Evolutionary conservation across 2,888 invertebrate species (phyloP).

Genomic region (Linnaemya vulpina): DNA sequence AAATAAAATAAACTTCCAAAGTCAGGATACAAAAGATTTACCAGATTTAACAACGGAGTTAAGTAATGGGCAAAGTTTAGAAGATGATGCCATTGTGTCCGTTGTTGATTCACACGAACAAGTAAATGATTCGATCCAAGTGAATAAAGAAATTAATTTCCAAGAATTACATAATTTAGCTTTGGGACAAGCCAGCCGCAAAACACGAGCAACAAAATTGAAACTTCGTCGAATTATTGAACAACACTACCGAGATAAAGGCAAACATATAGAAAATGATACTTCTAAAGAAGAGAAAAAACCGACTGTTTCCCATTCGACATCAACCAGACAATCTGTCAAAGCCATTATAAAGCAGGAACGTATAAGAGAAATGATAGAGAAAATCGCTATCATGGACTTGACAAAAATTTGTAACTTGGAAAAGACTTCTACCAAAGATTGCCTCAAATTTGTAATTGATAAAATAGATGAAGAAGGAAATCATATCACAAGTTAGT

Average conservation of each 20-base stretch:
- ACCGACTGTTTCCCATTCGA: neutral
- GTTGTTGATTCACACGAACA: constrained; percentile 56
- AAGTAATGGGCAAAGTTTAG: constrained; percentile 47
- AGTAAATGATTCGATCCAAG: constrained; percentile 35
- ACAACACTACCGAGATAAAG: constrained; percentile 80
- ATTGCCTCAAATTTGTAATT: constrained; percentile 83
- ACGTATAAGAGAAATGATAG: constrained; percentile 83
- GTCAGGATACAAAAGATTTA: neutral
- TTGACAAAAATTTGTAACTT: constrained; percentile 83
- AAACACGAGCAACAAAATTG: constrained; percentile 79
- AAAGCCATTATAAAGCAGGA: constrained; percentile 82
- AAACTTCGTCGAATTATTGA: constrained; percentile 80
- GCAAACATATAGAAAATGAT: constrained; percentile 79
- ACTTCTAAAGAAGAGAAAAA: constrained; percentile 72
- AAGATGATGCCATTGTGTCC: constrained; percentile 75
- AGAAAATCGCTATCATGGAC: constrained; percentile 83
- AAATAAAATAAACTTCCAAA: neutral
- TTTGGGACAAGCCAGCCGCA: constrained; percentile 77
- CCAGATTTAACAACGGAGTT: constrained; percentile 1
- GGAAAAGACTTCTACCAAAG: constrained; percentile 83
- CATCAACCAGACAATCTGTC: constrained; percentile 75
- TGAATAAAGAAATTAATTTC: constrained; percentile 80
- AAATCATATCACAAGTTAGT: constrained; percentile 14
- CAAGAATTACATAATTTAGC: constrained; percentile 80
- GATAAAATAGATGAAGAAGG: constrained; percentile 82